Evolutionary conservation across 2,888 invertebrate species (phyloP).

Genomic region (Drosophila stalkeri): DNA sequence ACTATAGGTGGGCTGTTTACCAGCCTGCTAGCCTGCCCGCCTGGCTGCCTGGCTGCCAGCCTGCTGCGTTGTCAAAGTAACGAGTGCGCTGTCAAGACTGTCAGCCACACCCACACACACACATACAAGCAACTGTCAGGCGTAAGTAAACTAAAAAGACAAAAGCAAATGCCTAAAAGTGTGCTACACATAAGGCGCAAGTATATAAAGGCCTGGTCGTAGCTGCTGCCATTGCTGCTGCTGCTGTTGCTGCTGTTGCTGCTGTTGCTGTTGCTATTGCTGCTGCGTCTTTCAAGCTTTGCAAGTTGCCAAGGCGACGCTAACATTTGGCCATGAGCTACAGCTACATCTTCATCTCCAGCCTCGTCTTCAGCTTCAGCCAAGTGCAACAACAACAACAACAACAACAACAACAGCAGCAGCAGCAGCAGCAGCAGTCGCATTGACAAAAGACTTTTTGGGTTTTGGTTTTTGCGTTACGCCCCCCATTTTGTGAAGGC

Average conservation of each 20-base stretch:
- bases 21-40: conserved; percentile 19
- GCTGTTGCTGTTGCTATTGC: conserved; percentile 23
- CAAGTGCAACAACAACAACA: conserved; percentile 71
- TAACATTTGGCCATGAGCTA: conserved; percentile 52
- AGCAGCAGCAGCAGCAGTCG: conserved; percentile 34
- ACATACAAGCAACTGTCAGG: conserved; percentile 21
- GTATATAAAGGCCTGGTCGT: conserved; percentile 63
- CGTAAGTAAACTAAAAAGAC: conserved; percentile 72
- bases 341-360: conserved; percentile 40
- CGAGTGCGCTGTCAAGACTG: conserved; percentile 76
- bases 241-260: background rate
- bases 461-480: conserved; percentile 48
- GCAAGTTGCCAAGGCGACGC: conserved; percentile 47
- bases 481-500: conserved; percentile 15
- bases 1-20: background rate
- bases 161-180: conserved; percentile 77
- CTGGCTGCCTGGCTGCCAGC: conserved; percentile 12
- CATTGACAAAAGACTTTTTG: conserved; percentile 61
- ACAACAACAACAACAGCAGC: conserved; percentile 14
- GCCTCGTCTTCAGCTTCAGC: conserved; percentile 43
- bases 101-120: conserved; percentile 55
- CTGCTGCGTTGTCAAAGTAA: conserved; percentile 73
- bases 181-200: conserved; percentile 73
- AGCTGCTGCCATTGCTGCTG: conserved; percentile 38
- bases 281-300: conserved; percentile 59